These are phyloP conservation scores for Timandra comae DNA, from an alignment of 2,888 invertebrate genomes.

Conservation along the genomic window DNA sequence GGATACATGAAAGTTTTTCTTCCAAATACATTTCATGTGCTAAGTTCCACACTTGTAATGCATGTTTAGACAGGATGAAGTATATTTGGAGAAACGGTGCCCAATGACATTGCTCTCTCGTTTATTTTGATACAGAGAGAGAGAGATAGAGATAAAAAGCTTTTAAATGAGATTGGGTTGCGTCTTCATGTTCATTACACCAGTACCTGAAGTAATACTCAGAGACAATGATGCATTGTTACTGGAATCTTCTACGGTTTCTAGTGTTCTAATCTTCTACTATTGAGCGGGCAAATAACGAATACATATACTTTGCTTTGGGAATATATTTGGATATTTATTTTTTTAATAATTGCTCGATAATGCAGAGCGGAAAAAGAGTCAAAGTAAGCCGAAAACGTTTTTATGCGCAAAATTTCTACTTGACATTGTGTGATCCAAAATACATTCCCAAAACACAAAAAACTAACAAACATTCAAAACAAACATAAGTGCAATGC, in stretches of 20 bases:
- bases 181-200: slow-evolving; percentile 66
- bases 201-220: slow-evolving; percentile 99
- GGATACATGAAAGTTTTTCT: too few species aligned
- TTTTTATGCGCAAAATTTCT: too few species aligned
- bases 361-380: neutral
- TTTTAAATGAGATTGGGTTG: too few species aligned
- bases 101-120: too few species aligned
- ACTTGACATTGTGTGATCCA: too few species aligned
- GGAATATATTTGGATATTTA: slow-evolving; percentile 13
- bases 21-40: too few species aligned
- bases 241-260: slow-evolving; percentile 29
- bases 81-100: too few species aligned
- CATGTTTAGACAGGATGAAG: too few species aligned
- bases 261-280: slow-evolving; percentile 45
- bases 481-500: slow-evolving; percentile 48
- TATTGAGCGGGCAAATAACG: slow-evolving; percentile 7
- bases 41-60: too few species aligned
- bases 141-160: too few species aligned
- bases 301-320: slow-evolving; percentile 16
- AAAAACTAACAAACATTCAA: slow-evolving; percentile 13
- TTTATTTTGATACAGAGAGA: too few species aligned
- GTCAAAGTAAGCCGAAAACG: too few species aligned
- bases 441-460: slow-evolving; percentile 17
- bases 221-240: slow-evolving; percentile 83
- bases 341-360: neutral